Evolutionary conservation across 1,140 invertebrate genomes (phyloP).

Genomic region (Archegozetes longisetosus): DNA sequence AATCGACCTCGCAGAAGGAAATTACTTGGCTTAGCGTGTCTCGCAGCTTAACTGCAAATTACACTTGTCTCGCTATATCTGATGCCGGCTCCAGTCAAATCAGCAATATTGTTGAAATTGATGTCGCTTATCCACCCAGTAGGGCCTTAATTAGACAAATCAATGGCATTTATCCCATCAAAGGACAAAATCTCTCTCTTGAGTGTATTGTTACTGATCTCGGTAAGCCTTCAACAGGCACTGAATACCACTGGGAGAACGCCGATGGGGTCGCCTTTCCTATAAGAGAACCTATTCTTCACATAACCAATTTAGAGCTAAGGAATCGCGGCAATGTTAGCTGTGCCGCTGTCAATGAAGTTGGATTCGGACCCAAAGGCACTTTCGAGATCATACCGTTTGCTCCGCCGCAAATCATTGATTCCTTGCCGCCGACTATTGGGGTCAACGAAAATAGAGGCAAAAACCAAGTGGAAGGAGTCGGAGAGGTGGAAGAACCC

Average conservation of each 20-base stretch:
- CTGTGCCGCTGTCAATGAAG: conserved; percentile 62
- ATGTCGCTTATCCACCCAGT: conserved; percentile 18
- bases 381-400: conserved; percentile 21
- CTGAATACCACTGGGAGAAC: conserved; percentile 19
- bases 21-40: conserved; percentile 41
- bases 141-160: conserved; percentile 24
- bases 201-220: conserved; percentile 61
- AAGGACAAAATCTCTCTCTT: conserved; percentile 55
- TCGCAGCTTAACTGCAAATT: conserved; percentile 73
- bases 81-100: conserved; percentile 60
- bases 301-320: conserved; percentile 14
- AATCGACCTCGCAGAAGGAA: conserved; percentile 43
- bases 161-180: conserved; percentile 27
- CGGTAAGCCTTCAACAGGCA: conserved; percentile 50
- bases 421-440: conserved; percentile 7
- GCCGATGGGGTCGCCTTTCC: conserved; percentile 16
- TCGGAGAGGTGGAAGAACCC: background rate
- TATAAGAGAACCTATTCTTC: conserved; percentile 14
- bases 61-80: conserved; percentile 71
- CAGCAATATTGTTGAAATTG: conserved; percentile 9
- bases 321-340: conserved; percentile 39
- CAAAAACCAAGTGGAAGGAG: background rate
- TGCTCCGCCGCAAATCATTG: conserved; percentile 7
- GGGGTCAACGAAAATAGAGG: conserved; percentile 6
- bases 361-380: conserved; percentile 54